Conservation (phyloP, 1,140 invertebrate species). For the Physella acuta region DNA sequence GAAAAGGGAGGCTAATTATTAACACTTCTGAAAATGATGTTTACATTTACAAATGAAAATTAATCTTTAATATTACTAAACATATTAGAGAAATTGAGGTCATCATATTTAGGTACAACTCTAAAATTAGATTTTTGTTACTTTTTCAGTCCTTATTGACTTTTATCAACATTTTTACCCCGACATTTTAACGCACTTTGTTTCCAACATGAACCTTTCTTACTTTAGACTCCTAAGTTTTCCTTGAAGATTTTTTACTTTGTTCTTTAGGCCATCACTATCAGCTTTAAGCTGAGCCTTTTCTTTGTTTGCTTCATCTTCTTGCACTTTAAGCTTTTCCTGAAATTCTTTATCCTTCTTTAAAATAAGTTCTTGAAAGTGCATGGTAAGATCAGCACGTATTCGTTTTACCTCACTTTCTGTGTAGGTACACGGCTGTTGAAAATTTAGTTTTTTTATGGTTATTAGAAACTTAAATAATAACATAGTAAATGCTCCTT, state of each 20-base stretch:
- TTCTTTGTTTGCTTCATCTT: neutral
- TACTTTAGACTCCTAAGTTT: slow-evolving; percentile 8
- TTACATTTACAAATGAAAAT: no score
- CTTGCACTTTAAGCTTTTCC: slow-evolving; percentile 3
- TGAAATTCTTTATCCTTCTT: slow-evolving; percentile 20
- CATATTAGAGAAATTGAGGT: no score
- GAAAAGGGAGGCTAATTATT: neutral
- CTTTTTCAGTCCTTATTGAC: no score
- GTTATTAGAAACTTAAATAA: no score
- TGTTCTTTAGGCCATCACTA: neutral
- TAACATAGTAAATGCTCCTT: neutral
- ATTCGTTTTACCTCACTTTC: slow-evolving; percentile 11
- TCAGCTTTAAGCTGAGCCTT: neutral
- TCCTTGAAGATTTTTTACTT: slow-evolving; percentile 1
- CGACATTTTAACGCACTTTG: neutral
- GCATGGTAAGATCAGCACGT: neutral
- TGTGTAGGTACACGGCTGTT: no score
- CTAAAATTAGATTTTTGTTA: no score
- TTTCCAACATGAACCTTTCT: neutral
- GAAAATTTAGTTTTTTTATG: no score
- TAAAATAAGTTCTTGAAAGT: slow-evolving; percentile 16
- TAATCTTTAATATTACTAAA: no score
- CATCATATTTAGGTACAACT: no score
- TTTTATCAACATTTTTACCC: neutral
- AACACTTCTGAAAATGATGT: no score